These are phyloP conservation scores for Mythimna albipuncta DNA, from an alignment of 2,888 invertebrate genomes.

Conservation along the genomic window DNA sequence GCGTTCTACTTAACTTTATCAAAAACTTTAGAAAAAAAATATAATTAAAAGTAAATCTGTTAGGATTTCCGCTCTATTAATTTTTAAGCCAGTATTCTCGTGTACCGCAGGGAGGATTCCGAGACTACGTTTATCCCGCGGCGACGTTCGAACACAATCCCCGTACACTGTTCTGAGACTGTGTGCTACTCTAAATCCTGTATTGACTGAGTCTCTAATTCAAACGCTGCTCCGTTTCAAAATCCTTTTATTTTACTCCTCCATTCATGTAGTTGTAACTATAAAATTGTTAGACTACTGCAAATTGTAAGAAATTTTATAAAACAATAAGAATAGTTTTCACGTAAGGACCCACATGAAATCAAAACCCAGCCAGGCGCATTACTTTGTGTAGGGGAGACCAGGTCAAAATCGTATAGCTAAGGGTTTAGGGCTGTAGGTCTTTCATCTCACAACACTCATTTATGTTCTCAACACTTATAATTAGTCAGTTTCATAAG, in stretches of 20 bases:
- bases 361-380: too few relatives aligned
- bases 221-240: slow-evolving; percentile 16
- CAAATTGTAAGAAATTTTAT: neutral
- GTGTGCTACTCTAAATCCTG: slow-evolving; percentile 50
- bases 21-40: neutral
- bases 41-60: slow-evolving; percentile 30
- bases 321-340: too few relatives aligned
- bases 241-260: slow-evolving; percentile 17
- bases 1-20: neutral
- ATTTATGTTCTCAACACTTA: too few relatives aligned
- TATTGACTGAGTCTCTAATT: slow-evolving; percentile 56
- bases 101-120: slow-evolving; percentile 22
- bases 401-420: too few relatives aligned
- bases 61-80: slow-evolving; percentile 21
- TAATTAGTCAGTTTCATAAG: too few relatives aligned
- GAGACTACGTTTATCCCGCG: slow-evolving; percentile 21
- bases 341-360: too few relatives aligned
- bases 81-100: slow-evolving; percentile 36
- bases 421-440: too few relatives aligned
- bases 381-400: too few relatives aligned
- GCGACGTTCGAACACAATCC: slow-evolving; percentile 33
- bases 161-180: slow-evolving; percentile 14
- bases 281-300: neutral
- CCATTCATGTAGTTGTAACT: neutral
- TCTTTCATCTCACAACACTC: too few relatives aligned